Base-by-base conservation (phyloP, 2,797 vertebrate genomes). In the Phaenicophaeus curvirostris region DNA sequence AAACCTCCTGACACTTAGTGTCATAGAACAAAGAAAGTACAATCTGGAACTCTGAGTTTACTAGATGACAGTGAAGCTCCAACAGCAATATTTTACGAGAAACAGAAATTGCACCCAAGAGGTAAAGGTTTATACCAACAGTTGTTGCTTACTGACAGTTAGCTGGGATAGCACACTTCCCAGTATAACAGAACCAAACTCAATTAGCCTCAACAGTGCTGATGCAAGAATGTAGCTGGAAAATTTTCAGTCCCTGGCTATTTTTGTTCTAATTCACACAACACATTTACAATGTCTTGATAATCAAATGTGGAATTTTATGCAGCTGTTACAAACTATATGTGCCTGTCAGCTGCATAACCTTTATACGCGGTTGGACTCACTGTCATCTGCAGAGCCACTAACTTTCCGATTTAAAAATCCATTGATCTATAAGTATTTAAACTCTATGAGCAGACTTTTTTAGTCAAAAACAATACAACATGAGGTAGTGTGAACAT, bases 91-190 rank as follows among this genome's bases (percentile, higher is more conserved):
- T 79, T 86, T 95, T 51, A 42, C 28, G 86, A 91, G 33, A 86
- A 78, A 58, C 7, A 83, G 74, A 75, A 84, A 88, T 66, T 86
- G 24, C 8, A 11, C 21, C 28, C 24, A 86, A 8, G 15, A 84
- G 41, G 62, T 66, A 53, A 91, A 90, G 55, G 54, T 68, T 91
- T 90, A 46, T 78, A 68, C 65, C 66, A 84, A 51, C n/a, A 84
- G 12, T 11, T 59, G 16, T 11, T 55, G 11, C 76, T 88, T 85
- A 51, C n/a, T 74, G 50, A n/a, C 18, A 37, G 24, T 83, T 79
- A 6, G 1, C n/a, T 78, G 42, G 16, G 66, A 42, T 25, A 39
- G n/a, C 54, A 46, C 14, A 46, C 77, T 67, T 62, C 53, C 59
- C 23, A 21, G 8, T 21, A n/a, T 16, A 81, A 69, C 12, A 75